Percentiles rank a stretch among this genome's conserved stretches.
phyloP scores from a whole-genome alignment of 2,113 vertebrate species.

The Chaetura pelagica region DNA sequence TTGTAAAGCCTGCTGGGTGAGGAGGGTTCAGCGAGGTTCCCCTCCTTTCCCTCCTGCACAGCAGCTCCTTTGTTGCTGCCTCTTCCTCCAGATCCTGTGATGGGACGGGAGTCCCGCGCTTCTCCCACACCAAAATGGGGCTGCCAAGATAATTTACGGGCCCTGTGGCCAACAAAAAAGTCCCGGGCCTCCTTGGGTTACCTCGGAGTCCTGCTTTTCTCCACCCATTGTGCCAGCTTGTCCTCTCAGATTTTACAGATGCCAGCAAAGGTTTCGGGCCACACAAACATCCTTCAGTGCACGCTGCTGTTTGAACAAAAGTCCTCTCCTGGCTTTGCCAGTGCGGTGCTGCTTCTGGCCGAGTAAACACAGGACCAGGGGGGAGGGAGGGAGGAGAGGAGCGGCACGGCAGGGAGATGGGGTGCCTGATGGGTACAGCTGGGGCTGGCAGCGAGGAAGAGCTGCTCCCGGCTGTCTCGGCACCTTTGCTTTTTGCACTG shows the following conservation, averaged over 20 bases:
- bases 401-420: not conserved
- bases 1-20: slow-evolving; percentile 32
- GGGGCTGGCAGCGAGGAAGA: fast-evolving
- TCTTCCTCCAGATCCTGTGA: not conserved
- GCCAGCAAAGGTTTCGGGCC: not conserved
- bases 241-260: slow-evolving; percentile 13
- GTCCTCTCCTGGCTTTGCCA: not conserved
- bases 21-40: slow-evolving; percentile 35
- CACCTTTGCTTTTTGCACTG: not conserved
- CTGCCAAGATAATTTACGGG: not conserved
- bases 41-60: slow-evolving; percentile 8
- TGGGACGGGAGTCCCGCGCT: not conserved
- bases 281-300: not conserved
- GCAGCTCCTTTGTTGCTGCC: slow-evolving; percentile 45
- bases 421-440: not conserved
- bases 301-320: not conserved
- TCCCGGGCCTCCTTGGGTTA: not conserved
- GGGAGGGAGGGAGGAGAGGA: no score
- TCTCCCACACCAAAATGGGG: not conserved
- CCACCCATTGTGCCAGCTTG: not conserved
- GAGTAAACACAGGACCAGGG: not conserved
- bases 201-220: not conserved
- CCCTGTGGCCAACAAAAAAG: not conserved
- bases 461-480: not conserved
- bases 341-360: not conserved